Evolutionary conservation across 2,113 vertebrate genomes (phyloP).

Genomic region (Osmerus mordax): DNA sequence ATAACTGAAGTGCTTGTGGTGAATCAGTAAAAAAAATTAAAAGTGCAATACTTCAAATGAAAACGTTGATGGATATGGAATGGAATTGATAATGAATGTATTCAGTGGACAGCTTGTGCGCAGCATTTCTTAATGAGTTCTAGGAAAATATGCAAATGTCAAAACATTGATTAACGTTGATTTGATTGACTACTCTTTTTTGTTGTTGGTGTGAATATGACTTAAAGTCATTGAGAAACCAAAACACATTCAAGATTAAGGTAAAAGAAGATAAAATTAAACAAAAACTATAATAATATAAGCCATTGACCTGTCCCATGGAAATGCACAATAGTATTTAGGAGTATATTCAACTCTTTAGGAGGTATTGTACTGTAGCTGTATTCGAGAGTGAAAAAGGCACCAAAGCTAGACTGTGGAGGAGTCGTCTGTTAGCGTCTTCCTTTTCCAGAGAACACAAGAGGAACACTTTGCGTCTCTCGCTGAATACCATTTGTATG

Average conservation of each 20-base stretch:
- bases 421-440: conserved; percentile 17
- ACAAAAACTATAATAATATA: conserved; percentile 1
- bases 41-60: too few species aligned
- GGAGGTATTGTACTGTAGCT: conserved; percentile 17
- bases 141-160: conserved; percentile 30
- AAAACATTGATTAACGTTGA: background rate
- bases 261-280: background rate
- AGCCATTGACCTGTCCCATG: background rate
- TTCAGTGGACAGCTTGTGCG: background rate
- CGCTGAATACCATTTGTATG: conserved; percentile 9
- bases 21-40: too few species aligned
- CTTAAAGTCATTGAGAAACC: background rate
- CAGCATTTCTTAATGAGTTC: conserved; percentile 47
- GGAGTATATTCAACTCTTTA: background rate
- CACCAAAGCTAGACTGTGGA: conserved; percentile 48
- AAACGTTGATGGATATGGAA: too few species aligned
- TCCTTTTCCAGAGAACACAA: conserved; percentile 11
- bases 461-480: background rate
- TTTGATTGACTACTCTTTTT: too few species aligned
- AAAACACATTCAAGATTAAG: conserved; percentile 11
- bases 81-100: background rate
- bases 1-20: too few species aligned
- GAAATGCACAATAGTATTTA: background rate
- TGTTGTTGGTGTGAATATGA: background rate
- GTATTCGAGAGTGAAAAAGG: conserved; percentile 51